phyloP scores from a whole-genome alignment of 2,888 invertebrate genomes.

The Lycia hirtaria region DNA sequence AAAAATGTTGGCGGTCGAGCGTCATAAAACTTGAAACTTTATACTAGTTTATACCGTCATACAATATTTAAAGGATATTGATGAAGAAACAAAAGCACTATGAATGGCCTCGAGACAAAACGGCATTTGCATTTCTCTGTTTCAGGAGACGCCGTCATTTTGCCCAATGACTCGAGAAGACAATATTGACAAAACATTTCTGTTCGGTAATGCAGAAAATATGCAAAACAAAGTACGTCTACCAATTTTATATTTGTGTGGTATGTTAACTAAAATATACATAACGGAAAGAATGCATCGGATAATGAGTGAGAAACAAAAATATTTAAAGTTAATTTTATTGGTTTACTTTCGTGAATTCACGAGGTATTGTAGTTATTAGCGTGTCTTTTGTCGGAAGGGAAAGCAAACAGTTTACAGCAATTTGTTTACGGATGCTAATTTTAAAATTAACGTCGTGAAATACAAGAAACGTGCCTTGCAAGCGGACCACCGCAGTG shows the following conservation, averaged over 20 bases:
- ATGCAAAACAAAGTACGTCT: constrained; percentile 72
- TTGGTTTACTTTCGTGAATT: constrained; percentile 42
- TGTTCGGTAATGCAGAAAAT: constrained; percentile 77
- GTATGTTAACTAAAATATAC: constrained; percentile 55
- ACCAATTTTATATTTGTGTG: constrained; percentile 70
- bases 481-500: constrained; percentile 73
- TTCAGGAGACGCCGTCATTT: constrained; percentile 61
- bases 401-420: constrained; percentile 66
- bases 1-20: constrained; percentile 48
- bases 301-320: constrained; percentile 48
- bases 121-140: constrained; percentile 65
- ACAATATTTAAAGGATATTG: constrained; percentile 49
- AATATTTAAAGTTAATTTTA: constrained; percentile 35
- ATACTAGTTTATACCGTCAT: constrained; percentile 47
- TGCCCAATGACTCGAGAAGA: constrained; percentile 68
- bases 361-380: constrained; percentile 49
- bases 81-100: constrained; percentile 44
- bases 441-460: constrained; percentile 83
- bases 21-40: constrained; percentile 54
- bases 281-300: constrained; percentile 38
- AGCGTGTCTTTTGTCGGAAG: constrained; percentile 58
- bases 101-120: constrained; percentile 44
- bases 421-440: constrained; percentile 78
- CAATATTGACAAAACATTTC: constrained; percentile 81
- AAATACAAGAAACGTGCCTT: constrained; percentile 80